Evolutionary conservation across 2,797 vertebrate species (phyloP).

Genomic region (Masticophis lateralis): DNA sequence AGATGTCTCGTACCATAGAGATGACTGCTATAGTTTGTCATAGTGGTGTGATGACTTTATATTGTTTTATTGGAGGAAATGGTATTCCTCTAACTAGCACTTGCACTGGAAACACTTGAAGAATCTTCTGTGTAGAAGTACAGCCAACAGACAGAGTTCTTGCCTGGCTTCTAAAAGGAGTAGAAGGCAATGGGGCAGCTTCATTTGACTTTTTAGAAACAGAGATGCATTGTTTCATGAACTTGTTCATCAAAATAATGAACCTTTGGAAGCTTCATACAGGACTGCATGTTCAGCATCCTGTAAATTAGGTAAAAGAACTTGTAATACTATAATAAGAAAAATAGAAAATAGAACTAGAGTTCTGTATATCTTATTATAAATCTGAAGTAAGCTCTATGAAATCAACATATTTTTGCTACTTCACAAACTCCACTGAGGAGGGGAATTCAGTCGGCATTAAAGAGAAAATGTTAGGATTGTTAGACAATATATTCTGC

Average conservation of each 20-base stretch:
- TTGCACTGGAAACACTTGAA: neutral
- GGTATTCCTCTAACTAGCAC: neutral
- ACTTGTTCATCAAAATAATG: neutral
- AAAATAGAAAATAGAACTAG: constrained; percentile 22
- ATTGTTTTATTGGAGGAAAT: neutral
- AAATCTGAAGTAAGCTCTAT: constrained; percentile 17
- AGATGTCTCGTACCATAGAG: neutral
- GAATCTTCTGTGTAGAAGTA: neutral
- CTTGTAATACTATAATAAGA: neutral
- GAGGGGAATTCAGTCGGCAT: constrained; percentile 10
- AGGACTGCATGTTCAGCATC: neutral
- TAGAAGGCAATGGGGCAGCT: neutral
- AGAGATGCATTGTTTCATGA: neutral
- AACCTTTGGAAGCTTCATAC: neutral
- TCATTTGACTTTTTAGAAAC: neutral
- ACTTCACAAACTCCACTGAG: neutral
- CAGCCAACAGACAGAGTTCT: neutral
- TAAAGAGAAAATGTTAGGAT: constrained; percentile 44
- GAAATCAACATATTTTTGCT: neutral
- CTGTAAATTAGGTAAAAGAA: constrained; percentile 5
- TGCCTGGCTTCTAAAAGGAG: neutral
- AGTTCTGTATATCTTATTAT: constrained; percentile 28
- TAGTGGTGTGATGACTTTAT: neutral
- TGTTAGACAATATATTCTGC: constrained; percentile 42
- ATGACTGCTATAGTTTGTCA: neutral